These are phyloP conservation scores for Zoroaster sp. DNA, from an alignment of 53 echinoderm and acorn worm genomes.

Conservation along the genomic window DNA sequence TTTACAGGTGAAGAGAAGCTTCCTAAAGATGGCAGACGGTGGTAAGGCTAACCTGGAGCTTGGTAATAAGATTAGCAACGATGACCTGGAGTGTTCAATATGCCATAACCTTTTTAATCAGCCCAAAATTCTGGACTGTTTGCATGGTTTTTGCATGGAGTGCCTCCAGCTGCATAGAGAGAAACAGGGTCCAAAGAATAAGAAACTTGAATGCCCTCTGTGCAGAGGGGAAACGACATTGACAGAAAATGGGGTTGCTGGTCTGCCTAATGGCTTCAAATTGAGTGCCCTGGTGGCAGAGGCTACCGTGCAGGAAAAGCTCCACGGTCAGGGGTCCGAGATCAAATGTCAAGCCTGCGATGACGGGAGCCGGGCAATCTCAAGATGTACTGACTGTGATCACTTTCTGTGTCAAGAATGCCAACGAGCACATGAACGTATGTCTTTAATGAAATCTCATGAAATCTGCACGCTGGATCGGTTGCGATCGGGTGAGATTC, in stretches of 20 bases:
- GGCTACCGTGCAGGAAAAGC: neutral
- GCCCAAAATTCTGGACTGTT: neutral
- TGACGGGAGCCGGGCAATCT: neutral
- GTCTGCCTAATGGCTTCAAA: neutral
- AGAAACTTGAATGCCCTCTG: neutral
- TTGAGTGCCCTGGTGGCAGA: neutral
- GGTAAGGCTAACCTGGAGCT: no score
- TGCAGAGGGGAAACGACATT: neutral
- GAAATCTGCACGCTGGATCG: neutral
- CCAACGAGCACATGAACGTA: constrained; percentile 3
- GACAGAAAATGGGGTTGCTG: neutral
- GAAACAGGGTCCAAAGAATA: neutral
- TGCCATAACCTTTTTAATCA: neutral
- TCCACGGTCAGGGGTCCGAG: neutral
- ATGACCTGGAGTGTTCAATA: neutral
- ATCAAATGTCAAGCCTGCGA: constrained; percentile 8
- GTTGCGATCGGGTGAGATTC: neutral
- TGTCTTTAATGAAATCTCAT: neutral
- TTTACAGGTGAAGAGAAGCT: no score
- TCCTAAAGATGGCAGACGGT: no score
- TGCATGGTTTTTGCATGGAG: neutral
- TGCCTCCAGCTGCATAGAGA: neutral
- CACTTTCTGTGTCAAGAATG: constrained; percentile 35
- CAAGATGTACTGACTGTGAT: neutral
- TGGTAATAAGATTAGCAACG: neutral